Evolutionary conservation across 1,140 invertebrate genomes (phyloP).

Genomic region (Magallana gigas): DNA sequence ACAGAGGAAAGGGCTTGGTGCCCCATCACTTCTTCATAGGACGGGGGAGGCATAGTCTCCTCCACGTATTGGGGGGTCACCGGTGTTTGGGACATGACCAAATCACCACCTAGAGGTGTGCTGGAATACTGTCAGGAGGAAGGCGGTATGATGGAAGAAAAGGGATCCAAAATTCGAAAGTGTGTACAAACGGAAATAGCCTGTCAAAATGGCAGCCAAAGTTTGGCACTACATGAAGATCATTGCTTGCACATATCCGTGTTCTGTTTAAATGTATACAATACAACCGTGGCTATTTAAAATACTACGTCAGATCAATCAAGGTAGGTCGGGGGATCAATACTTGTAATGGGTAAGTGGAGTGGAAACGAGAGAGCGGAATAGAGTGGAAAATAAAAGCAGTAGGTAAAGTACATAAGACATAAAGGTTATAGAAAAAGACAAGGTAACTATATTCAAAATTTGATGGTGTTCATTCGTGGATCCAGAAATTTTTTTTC

Average conservation of each 20-base stretch:
- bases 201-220: conserved; percentile 12
- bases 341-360: not conserved
- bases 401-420: too few relatives aligned
- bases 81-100: not conserved
- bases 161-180: not conserved
- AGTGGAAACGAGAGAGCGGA: too few relatives aligned
- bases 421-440: too few relatives aligned
- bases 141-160: too few relatives aligned
- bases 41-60: conserved; percentile 55
- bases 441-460: too few relatives aligned
- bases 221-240: not conserved
- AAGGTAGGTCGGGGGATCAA: not conserved
- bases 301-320: not conserved
- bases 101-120: too few relatives aligned
- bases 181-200: not conserved
- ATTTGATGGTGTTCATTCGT: too few relatives aligned
- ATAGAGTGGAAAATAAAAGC: too few relatives aligned
- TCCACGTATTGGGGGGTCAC: conserved; percentile 48
- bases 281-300: not conserved
- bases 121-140: not conserved
- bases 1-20: conserved; percentile 56
- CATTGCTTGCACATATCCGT: not conserved
- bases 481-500: too few relatives aligned
- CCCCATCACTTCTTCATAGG: conserved; percentile 65
- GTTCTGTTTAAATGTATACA: not conserved